These are phyloP conservation scores for Steromphala cineraria DNA, from an alignment of 2,888 invertebrate genomes.

Conservation along the genomic window DNA sequence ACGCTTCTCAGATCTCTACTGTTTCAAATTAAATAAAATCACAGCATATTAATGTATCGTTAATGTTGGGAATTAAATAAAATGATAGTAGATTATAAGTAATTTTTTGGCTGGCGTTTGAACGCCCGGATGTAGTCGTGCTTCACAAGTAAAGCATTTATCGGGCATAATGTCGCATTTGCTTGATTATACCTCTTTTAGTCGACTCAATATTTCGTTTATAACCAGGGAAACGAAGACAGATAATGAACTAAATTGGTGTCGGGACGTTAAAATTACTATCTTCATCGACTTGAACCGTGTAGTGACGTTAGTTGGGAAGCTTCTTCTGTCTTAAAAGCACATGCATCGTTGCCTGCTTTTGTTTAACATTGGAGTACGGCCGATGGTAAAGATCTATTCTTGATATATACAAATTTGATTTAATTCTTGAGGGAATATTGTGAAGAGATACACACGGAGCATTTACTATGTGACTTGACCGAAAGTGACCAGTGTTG, in stretches of 20 bases:
- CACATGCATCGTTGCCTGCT: not conserved
- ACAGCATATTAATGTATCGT: slow-evolving; percentile 16
- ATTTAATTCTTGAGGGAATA: no score
- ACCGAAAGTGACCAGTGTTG: no score
- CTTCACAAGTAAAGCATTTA: slow-evolving; percentile 9
- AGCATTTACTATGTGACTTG: no score
- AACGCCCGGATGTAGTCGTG: not conserved
- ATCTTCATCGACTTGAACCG: slow-evolving; percentile 18
- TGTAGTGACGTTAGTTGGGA: slow-evolving; percentile 3
- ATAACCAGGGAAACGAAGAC: slow-evolving; percentile 21
- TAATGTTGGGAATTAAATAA: slow-evolving; percentile 19
- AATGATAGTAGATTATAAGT: slow-evolving; percentile 21
- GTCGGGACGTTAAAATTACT: slow-evolving; percentile 20
- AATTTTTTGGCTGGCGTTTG: slow-evolving; percentile 12
- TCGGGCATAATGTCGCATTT: slow-evolving; percentile 6
- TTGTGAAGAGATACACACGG: no score
- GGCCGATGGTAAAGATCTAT: not conserved
- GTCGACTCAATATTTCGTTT: slow-evolving; percentile 21
- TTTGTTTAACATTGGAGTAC: not conserved
- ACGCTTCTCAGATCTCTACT: not conserved
- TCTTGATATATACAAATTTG: no score
- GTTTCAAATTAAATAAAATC: slow-evolving; percentile 21
- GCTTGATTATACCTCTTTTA: slow-evolving; percentile 17
- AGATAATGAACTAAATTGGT: slow-evolving; percentile 19
- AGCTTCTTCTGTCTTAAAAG: slow-evolving; percentile 17